Percentiles rank a stretch among this genome's conserved stretches.
phyloP scores from a whole-genome alignment of 2,888 invertebrate genomes.

The Rosalia funebris region DNA sequence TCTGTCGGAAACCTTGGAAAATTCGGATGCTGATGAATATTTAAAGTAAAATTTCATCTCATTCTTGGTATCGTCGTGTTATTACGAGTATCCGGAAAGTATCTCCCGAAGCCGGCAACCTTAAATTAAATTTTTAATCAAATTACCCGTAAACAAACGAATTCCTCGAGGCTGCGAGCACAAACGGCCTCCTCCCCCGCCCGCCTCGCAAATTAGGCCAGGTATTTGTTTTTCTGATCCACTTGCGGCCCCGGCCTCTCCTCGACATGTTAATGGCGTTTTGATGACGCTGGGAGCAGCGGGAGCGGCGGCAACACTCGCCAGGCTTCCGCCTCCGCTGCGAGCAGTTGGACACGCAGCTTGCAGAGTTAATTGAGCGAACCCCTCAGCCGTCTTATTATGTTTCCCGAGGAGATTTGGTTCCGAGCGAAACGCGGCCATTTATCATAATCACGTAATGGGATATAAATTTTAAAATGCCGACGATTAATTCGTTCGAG shows the following conservation, averaged over 20 bases:
- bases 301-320: constrained; percentile 4
- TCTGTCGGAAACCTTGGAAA: too few species aligned
- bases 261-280: constrained; percentile 14
- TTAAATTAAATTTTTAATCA: too few species aligned
- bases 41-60: too few species aligned
- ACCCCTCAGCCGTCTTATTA: constrained; percentile 46
- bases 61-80: too few species aligned
- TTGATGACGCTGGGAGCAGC: constrained; percentile 6
- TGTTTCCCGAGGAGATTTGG: constrained; percentile 43
- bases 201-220: constrained; percentile 9
- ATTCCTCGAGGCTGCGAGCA: too few species aligned
- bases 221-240: constrained; percentile 12
- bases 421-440: constrained; percentile 37
- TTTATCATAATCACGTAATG: constrained; percentile 34
- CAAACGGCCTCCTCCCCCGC: too few species aligned
- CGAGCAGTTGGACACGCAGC: constrained; percentile 38
- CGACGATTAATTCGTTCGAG: constrained; percentile 15
- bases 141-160: too few species aligned
- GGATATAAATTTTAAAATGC: constrained; percentile 24
- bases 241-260: constrained; percentile 3
- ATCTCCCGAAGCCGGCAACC: too few species aligned
- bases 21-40: too few species aligned
- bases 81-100: too few species aligned
- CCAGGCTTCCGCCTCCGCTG: constrained; percentile 9
- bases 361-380: constrained; percentile 46